Conservation (phyloP, 2,797 vertebrate species). For the Chrosomus eos region DNA sequence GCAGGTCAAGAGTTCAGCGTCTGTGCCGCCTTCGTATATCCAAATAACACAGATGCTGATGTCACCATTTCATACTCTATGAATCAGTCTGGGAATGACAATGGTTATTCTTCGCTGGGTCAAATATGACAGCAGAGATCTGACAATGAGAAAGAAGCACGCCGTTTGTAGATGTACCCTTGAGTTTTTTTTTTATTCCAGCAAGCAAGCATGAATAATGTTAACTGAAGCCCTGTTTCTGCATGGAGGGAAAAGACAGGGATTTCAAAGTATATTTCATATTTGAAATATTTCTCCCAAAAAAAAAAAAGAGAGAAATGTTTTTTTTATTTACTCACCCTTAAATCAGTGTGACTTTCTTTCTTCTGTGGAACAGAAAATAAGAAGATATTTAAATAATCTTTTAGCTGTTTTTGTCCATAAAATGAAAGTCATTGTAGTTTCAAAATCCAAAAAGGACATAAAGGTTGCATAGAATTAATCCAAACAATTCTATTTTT, state of each 20-base stretch:
- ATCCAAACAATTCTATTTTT: neutral
- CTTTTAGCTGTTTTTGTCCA: neutral
- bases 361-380: neutral
- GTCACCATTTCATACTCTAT: conserved; percentile 20
- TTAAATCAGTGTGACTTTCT: neutral
- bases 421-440: neutral
- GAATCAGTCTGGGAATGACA: conserved; percentile 7
- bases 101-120: neutral
- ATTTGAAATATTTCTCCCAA: neutral
- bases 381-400: neutral
- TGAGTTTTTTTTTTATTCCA: neutral
- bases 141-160: neutral
- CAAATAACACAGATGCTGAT: conserved; percentile 26
- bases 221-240: neutral
- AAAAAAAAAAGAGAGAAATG: neutral
- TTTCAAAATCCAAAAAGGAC: too few species aligned
- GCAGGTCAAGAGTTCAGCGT: conserved; percentile 43
- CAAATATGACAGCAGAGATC: conserved; percentile 11
- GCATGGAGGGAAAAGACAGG: neutral
- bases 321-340: neutral
- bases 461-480: neutral
- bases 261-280: conserved; percentile 19
- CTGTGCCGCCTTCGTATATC: neutral
- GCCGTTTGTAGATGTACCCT: neutral
- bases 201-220: neutral